Base-by-base conservation (phyloP, 2,888 invertebrate species). In the Caenorhabditis uteleia region DNA sequence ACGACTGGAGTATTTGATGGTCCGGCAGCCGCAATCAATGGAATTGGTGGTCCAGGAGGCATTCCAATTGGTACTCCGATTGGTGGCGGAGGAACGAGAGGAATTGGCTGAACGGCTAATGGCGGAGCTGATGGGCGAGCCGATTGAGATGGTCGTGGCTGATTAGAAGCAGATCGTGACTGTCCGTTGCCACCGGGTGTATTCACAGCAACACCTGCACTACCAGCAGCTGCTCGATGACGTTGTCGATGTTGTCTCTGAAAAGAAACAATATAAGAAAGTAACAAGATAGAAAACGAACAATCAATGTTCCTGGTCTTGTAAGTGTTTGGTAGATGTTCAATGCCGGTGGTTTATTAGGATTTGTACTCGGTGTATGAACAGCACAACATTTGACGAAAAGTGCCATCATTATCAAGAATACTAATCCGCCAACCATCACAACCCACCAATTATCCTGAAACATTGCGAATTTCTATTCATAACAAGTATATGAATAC, bases 321-420 rank as follows among this genome's bases (percentile, higher is more conserved):
- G 82, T 76, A 5, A 84, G 68, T 3, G 84, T 84, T 83, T 95
- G 94, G 68, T 92, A 91, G 75, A 98, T 88, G 72, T 94, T 90
- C 74, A 94, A 89, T 10, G 95, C 95, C 0, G 95, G 93, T 53
- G 93, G 90, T 80, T 94, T 91, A 85, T 95, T 95, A 6, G 98
- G 98, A 88, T 99, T 98, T 68, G 93, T 94, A 57, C 94, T 94
- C 25, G 98, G 98, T 51, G 98, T 99, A 86, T 99, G 97, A 49
- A 99, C 98, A 27, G 98, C 98, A 85, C 97, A 99, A 85, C 97
- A 95, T 85, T 98, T 97, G 82, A 98, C 95, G 85, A 99, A 98
- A 57, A 93, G 87, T 51, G 93, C 95, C 95, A 98, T 95, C 82
- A 94, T 89, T 77, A 95, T 90, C 51, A 97, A 89, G 83, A 97